Percentiles rank a stretch among this genome's conserved stretches.
phyloP scores from a whole-genome alignment of 2,888 invertebrate species.

The Osedax fenrisi region DNA sequence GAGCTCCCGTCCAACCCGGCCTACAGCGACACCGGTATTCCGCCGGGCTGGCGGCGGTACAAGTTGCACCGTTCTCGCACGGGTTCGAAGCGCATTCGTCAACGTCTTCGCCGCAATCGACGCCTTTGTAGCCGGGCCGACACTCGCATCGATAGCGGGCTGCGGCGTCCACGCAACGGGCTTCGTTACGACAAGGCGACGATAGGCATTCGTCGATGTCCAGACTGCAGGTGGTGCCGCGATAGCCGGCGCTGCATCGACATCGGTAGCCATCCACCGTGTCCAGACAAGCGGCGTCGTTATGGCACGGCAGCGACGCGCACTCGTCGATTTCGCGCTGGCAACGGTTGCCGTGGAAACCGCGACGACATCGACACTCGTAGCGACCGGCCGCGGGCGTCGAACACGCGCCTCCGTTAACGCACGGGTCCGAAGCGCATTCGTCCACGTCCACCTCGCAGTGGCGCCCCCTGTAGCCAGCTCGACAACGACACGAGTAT shows the following conservation, averaged over 20 bases:
- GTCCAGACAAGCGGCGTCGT: conserved; percentile 38
- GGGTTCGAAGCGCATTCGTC: conserved; percentile 33
- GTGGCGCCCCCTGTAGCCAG: conserved; percentile 46
- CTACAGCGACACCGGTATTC: conserved; percentile 28
- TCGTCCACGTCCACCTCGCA: conserved; percentile 51
- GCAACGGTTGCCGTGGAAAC: conserved; percentile 32
- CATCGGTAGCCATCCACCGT: conserved; percentile 36
- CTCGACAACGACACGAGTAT: conserved; percentile 25
- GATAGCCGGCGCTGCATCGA: conserved; percentile 41
- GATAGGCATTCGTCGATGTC: conserved; percentile 53
- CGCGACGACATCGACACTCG: conserved; percentile 16
- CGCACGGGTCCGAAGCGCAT: conserved; percentile 82
- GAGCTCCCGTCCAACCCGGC: conserved; percentile 21
- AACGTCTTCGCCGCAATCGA: conserved; percentile 23
- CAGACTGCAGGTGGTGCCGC: conserved; percentile 34
- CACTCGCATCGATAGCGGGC: conserved; percentile 15
- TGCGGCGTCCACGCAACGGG: conserved; percentile 12
- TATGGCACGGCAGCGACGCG: conserved; percentile 37
- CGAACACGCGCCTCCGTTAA: conserved; percentile 59
- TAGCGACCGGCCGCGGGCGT: conserved; percentile 35
- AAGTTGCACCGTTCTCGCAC: conserved; percentile 53
- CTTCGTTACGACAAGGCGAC: conserved; percentile 27
- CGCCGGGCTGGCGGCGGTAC: conserved; percentile 55
- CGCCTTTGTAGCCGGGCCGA: conserved; percentile 8
- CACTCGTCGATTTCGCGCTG: conserved; percentile 39